Evolutionary conservation across 2,888 invertebrate genomes (phyloP), one percentile per base, ranked within the genome.

Genomic region (Bombylius major): DNA sequence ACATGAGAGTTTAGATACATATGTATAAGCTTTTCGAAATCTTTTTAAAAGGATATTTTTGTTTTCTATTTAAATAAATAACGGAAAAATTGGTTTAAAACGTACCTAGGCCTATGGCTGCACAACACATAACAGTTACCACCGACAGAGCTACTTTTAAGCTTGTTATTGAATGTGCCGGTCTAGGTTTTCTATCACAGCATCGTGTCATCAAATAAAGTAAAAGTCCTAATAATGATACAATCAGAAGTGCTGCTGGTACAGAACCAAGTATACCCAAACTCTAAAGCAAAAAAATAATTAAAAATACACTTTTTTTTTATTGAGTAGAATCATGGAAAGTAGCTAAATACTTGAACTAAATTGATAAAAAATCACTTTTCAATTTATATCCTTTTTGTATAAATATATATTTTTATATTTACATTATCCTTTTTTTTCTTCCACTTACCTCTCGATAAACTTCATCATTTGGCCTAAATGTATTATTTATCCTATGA

Each of bases 171-270:
- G 90, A 90, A 71, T 86, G 85, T 58, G 89, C 86, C 59, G 91
- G 89, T 56, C 92, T 83, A 63, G 92, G 90, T 75, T 91, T 91
- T 67, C 92, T 83, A 79, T 94, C 94, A 81, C 95, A 95, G 77
- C 96, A 96, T 77, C 95, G 82, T 67, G 93, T 92, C 75, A 95
- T 84, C 71, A 96, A 82, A 78, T 95, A 96, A 67, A 95, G 85
- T 64, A 95, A 82, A 65, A 96, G 81, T 54, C 94, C 83, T 63
- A 93, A 81, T 65, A 96, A 79, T 36, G 95, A 93, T 59, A 96
- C 78, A 67, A 95, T 91, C 67, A 96, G 81, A 84, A 93, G 86
- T 47, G 91, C 88, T 57, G 95, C 92, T n/a, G 96, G 96, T 62
- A 94, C 83, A 47, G 93, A 92, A 57, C 89, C 93, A 67, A 94